Evolutionary conservation across 1,140 invertebrate genomes (phyloP).

Genomic region (Oscheius sp.): DNA sequence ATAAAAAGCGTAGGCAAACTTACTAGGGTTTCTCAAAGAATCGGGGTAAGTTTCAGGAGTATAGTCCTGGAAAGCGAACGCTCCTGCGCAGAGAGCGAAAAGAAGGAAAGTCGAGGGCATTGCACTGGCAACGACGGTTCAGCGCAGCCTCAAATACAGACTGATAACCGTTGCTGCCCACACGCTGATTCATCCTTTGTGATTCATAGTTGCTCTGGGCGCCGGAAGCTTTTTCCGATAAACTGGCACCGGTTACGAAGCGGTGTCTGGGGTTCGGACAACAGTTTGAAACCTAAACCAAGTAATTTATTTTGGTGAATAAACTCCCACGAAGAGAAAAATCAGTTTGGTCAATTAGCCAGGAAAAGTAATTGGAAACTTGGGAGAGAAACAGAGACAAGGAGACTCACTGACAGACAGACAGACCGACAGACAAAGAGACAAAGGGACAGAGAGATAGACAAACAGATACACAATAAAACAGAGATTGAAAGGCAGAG

Average conservation of each 20-base stretch:
- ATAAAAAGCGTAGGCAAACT: no score
- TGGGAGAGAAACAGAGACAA: no score
- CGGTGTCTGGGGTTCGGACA: no score
- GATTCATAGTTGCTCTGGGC: neutral
- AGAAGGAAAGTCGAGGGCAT: conserved; percentile 1
- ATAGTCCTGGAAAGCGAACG: conserved; percentile 1
- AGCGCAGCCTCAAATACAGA: neutral
- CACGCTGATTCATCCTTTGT: neutral
- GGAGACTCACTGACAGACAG: neutral
- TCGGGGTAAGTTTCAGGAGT: conserved; percentile 27
- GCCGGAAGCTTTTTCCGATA: neutral
- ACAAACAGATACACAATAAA: neutral
- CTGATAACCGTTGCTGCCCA: conserved; percentile 8
- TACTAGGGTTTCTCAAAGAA: conserved; percentile 14
- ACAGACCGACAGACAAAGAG: neutral
- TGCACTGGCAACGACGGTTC: neutral
- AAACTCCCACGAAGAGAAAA: no score
- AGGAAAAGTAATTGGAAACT: no score
- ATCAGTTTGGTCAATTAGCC: no score
- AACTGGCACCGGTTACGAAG: no score
- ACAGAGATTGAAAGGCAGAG: no score
- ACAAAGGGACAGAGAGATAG: neutral
- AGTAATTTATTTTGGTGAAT: no score
- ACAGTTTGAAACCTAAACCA: no score
- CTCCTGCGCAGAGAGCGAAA: neutral